Conservation (phyloP, 2,797 vertebrate species). For the Cynodonichthys magdalenae region DNA sequence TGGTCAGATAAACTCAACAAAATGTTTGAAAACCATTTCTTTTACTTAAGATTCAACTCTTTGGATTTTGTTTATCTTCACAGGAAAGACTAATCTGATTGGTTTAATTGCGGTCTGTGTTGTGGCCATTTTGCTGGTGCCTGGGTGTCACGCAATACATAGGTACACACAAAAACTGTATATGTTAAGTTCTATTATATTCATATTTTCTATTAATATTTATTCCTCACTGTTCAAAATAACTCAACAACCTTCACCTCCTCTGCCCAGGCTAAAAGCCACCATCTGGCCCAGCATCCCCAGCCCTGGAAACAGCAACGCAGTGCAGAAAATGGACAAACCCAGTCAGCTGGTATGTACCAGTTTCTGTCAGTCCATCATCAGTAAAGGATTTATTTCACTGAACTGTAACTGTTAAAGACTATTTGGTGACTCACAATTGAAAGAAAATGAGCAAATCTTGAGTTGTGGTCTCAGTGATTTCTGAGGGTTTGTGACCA, state of each 20-base stretch:
- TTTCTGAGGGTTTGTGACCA: no score
- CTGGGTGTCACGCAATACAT: constrained; percentile 16
- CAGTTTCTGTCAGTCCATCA: background rate
- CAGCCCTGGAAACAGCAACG: constrained; percentile 81
- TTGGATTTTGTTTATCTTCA: background rate
- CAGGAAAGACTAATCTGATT: constrained; percentile 9
- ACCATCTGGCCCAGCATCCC: constrained; percentile 84
- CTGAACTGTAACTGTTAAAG: no score
- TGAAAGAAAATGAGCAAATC: no score
- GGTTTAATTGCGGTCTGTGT: constrained; percentile 20
- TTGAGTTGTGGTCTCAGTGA: no score
- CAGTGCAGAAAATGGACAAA: constrained; percentile 78
- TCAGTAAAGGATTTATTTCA: no score
- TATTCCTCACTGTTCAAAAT: background rate
- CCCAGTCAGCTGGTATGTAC: constrained; percentile 56
- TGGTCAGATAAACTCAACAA: constrained; percentile 42
- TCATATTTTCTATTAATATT: background rate
- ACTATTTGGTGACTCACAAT: no score
- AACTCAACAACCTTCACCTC: background rate
- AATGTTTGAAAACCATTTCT: background rate
- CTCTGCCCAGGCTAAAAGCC: constrained; percentile 74
- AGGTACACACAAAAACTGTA: background rate
- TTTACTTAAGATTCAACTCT: background rate
- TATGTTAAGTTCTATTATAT: background rate
- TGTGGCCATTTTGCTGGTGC: constrained; percentile 34